Evolutionary conservation across 2,888 invertebrate species (phyloP).

Genomic region (Drosophila vallismaia): DNA sequence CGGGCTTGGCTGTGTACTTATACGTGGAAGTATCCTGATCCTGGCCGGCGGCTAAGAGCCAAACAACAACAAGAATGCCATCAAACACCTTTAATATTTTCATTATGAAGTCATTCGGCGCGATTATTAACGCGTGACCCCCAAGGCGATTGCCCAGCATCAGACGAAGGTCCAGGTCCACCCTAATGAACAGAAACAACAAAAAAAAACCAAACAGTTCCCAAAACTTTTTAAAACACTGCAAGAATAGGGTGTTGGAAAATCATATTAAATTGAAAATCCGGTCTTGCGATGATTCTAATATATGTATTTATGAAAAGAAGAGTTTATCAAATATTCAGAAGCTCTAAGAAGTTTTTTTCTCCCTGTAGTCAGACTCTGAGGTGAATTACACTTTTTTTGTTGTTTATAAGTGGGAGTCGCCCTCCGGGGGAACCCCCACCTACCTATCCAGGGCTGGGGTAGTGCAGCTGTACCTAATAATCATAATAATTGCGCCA

Average conservation of each 20-base stretch:
- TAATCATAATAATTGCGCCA: conserved; percentile 79
- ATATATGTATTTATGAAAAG: no score
- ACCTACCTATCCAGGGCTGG: conserved; percentile 27
- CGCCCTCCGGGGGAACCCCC: conserved; percentile 47
- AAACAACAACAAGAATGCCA: conserved; percentile 46
- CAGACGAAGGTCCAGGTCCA: conserved; percentile 24
- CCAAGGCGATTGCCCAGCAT: conserved; percentile 69
- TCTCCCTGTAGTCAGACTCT: conserved; percentile 25
- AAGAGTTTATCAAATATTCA: no score
- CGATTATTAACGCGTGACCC: conserved; percentile 80
- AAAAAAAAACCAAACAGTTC: neutral
- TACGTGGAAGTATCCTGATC: conserved; percentile 62
- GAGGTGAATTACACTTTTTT: conserved; percentile 78
- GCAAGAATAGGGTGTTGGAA: neutral
- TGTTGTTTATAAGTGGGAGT: conserved; percentile 74
- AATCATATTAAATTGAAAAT: neutral
- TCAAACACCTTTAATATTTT: conserved; percentile 83
- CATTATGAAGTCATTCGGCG: conserved; percentile 81
- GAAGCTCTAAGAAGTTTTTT: neutral
- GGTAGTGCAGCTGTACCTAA: conserved; percentile 78
- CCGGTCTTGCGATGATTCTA: no score
- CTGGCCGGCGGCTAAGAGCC: conserved; percentile 64
- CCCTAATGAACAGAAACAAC: conserved; percentile 64
- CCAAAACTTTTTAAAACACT: neutral
- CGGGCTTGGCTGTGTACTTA: conserved; percentile 40